Percentiles rank a stretch among this genome's conserved stretches.
Conservation (phyloP, 2,113 vertebrate genomes). For the Empidonax alnorum region DNA sequence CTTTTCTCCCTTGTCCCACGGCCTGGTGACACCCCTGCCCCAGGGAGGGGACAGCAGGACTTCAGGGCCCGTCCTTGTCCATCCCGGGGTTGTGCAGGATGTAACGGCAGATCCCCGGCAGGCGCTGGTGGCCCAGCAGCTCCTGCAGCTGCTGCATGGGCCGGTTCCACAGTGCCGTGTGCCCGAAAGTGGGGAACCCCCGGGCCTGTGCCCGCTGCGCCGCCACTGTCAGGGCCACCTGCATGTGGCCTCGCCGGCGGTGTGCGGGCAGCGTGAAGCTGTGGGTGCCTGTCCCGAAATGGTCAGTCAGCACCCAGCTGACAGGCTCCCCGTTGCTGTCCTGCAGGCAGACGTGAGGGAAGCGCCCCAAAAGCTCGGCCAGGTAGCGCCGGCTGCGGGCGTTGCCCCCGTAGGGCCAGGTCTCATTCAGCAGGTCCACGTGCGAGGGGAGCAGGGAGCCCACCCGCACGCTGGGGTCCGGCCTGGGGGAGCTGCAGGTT, state of each 20-base stretch:
- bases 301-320: neutral
- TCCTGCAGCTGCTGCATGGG: constrained; percentile 40
- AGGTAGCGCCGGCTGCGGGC: neutral
- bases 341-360: neutral
- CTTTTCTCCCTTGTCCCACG: neutral
- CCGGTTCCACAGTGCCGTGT: neutral
- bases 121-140: neutral
- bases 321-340: neutral
- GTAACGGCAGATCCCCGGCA: neutral
- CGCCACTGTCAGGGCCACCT: neutral
- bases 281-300: neutral
- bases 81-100: constrained; percentile 13
- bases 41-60: accelerated
- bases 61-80: neutral
- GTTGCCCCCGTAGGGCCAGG: neutral
- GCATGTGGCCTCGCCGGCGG: neutral
- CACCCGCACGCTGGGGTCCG: neutral
- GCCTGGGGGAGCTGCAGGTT: neutral
- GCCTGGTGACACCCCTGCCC: neutral
- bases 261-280: neutral
- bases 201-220: neutral
- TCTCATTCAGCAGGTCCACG: constrained; percentile 10
- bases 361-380: neutral
- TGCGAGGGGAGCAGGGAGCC: neutral
- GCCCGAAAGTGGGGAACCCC: neutral